A percentile compares a stretch with the other conserved stretches of the same genome.
These are phyloP conservation scores for Hesperophylax magnus DNA, from an alignment of 1,140 invertebrate species.

Conservation along the genomic window DNA sequence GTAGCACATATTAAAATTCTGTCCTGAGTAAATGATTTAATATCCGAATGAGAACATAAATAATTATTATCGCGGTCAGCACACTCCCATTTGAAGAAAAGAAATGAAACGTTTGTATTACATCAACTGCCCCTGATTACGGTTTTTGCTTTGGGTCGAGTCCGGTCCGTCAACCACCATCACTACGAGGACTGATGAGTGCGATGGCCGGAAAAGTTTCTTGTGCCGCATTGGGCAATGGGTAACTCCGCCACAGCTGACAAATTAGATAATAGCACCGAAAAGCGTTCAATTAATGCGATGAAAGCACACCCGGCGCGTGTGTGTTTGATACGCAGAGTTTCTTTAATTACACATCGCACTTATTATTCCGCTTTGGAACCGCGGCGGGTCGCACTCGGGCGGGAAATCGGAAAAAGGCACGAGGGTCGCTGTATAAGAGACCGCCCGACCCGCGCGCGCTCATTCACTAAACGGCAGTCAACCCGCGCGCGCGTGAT, in stretches of 20 bases:
- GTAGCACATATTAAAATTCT: too few relatives aligned
- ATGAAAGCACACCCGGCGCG: constrained; percentile 25
- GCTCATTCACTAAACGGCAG: constrained; percentile 39
- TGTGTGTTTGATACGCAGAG: constrained; percentile 30
- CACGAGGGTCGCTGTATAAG: constrained; percentile 41
- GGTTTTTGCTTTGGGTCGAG: not conserved
- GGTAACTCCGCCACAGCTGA: not conserved
- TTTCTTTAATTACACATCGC: constrained; percentile 41
- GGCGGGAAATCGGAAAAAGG: not conserved
- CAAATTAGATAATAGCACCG: not conserved
- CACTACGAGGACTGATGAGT: not conserved
- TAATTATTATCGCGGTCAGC: too few relatives aligned
- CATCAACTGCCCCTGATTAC: not conserved
- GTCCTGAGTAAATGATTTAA: too few relatives aligned
- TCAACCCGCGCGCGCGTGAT: constrained; percentile 16
- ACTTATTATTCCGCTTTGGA: constrained; percentile 28
- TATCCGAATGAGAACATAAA: too few relatives aligned
- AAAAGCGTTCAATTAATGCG: not conserved
- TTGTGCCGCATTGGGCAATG: not conserved
- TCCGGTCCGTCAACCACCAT: too few relatives aligned
- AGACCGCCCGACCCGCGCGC: constrained; percentile 28
- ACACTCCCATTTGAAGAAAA: not conserved
- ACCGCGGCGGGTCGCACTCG: constrained; percentile 4
- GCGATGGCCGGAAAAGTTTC: not conserved
- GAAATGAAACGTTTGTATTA: not conserved